Evolutionary conservation across 2,797 vertebrate genomes (phyloP), one percentile per base, ranked within the genome.

Genomic region (Avahi laniger): DNA sequence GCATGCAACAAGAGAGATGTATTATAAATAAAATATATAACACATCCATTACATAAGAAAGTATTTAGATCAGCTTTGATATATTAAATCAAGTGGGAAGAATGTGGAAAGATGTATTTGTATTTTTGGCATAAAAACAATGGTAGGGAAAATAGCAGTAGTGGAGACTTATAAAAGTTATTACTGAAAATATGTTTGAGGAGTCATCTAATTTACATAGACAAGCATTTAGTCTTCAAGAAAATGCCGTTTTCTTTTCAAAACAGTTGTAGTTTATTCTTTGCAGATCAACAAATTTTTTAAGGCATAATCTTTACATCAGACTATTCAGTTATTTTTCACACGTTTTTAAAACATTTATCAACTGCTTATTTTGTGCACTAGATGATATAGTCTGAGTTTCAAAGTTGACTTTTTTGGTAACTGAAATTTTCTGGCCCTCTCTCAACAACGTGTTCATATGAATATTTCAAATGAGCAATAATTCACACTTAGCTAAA

Each of bases 241-340:
- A 94, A 95, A 94, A 94, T 72, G 30, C 76, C 79, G 9, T 69
- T 83, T 88, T 63, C 28, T 95, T 97, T 96, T 61, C 81, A 97
- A 89, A 93, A 72, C 22, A 80, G 5, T 63, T 95, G 80, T 48
- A 46, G 46, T 92, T 89, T 82, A 76, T 73, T 93, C n/a, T 95
- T 22, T 70, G n/a, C 17, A 94, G 50, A 70, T 59, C 35, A 54
- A 75, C 15, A 84, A 46, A 82, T 79, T 67, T 65, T 78, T 63
- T 80, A 91, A 92, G 57, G 59, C 35, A 73, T 24, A 67, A 6
- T 59, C 26, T 63, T 90, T 67, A 79, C 78, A 81, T 48, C 33
- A 84, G 17, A 59, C 11, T 65, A 20, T 73, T 73, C n/a, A 48
- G 30, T 20, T 63, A 79, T 28, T 91, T 88, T 78, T 69, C 43